Conservation (phyloP, 2,888 invertebrate species). For the Pristionchus fissidentatus region DNA sequence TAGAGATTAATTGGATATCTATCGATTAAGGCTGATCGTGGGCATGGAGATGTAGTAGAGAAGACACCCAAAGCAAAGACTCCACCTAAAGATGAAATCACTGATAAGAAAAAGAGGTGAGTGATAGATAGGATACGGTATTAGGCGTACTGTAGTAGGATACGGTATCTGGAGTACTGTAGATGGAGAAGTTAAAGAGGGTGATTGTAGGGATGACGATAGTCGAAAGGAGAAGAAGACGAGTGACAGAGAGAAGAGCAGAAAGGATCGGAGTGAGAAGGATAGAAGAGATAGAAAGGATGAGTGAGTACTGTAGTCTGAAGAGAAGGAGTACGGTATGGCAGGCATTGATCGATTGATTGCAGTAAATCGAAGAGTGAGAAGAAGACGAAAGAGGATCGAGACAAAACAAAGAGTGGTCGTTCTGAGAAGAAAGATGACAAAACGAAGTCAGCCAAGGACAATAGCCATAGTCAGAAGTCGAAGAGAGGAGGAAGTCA, state of each 20-base stretch:
- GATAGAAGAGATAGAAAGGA: conserved; percentile 35
- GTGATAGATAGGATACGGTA: neutral
- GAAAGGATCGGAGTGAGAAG: conserved; percentile 2
- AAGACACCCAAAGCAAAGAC: conserved; percentile 28
- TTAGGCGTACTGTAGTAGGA: neutral
- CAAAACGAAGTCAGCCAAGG: conserved; percentile 18
- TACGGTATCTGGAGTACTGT: neutral
- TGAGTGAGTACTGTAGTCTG: neutral
- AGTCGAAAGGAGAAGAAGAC: conserved; percentile 16
- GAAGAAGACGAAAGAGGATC: conserved; percentile 16
- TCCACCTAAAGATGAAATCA: neutral
- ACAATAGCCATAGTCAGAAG: conserved; percentile 14
- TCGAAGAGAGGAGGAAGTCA: conserved; percentile 13
- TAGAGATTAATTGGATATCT: neutral
- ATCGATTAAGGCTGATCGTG: neutral
- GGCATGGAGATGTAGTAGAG: neutral
- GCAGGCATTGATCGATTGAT: no score
- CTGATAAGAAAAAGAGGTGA: conserved; percentile 6
- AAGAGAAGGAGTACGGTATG: neutral
- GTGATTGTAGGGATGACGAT: neutral
- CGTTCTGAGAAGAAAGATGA: conserved; percentile 25
- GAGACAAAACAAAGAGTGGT: conserved; percentile 18
- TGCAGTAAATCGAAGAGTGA: conserved; percentile 23
- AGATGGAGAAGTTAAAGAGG: neutral
- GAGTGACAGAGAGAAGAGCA: conserved; percentile 19